Base-by-base conservation (phyloP, 2,113 vertebrate genomes). In the Meriones unguiculatus region DNA sequence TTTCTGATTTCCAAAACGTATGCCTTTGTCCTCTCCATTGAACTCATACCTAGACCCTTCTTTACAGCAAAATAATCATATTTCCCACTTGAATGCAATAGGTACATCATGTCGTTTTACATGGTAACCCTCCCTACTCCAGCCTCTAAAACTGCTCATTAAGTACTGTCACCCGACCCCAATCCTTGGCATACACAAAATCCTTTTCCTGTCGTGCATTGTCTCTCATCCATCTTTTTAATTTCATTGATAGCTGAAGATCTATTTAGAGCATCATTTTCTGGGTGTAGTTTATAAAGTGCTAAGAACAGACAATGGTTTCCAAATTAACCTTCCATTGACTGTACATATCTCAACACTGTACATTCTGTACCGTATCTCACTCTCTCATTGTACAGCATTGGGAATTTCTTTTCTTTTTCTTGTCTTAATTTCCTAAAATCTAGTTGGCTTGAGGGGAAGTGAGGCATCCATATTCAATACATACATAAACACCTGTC, bases 1-100 rank as follows among this genome's bases (percentile, higher is more conserved):
- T 93, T 89, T 87, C 52, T 89, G n/a, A 65, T 50, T 96, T 82
- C 52, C 90, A 62, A 86, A 94, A 93, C 84, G 73, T 84, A 84
- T 30, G 46, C 14, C 15, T 80, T 76, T 67, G 59, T 88, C 15
- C 90, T 96, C 52, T 81, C 62, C 73, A 84, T 7, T 50, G 88
- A 90, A 81, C 13, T 64, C 67, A 64, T 54, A 80, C 12, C 5
- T 50, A 93, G 32, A 46, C n/a, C 91, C 59, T 82, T 81, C 76
- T 25, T 81, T 90, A 82, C 28, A 76, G 72, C 69, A 91, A 97
- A 95, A 93, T 10, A 77, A 32, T 57, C 64, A 35, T 41, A 92
- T 41, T 72, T 94, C 65, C 20, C 65, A 72, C 54, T 54, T 80
- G 8, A 50, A 50, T 46, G 59, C 28, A 81, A 12, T 28, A 69